phyloP scores from a whole-genome alignment of 1,140 invertebrate species.

The Sipha flava region DNA sequence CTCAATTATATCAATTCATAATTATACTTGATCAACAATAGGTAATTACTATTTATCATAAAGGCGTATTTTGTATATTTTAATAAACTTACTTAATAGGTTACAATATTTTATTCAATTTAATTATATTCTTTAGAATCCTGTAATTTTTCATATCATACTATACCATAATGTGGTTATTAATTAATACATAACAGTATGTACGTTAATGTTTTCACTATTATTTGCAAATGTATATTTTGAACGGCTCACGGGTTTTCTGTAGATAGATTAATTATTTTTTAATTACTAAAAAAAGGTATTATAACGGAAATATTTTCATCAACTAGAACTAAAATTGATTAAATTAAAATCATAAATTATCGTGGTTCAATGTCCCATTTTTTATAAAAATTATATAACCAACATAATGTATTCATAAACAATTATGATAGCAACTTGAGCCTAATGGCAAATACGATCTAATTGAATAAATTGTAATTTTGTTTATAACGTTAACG shows the following conservation, averaged over 20 bases:
- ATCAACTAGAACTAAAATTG: background rate
- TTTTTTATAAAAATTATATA: background rate
- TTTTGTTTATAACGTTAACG: background rate
- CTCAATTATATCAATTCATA: no score
- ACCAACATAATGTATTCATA: background rate
- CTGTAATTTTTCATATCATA: no score
- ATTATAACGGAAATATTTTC: background rate
- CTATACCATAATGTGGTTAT: no score
- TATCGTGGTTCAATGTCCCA: background rate
- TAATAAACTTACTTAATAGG: no score
- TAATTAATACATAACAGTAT: no score
- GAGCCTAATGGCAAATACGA: background rate
- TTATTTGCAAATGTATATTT: background rate
- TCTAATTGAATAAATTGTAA: background rate
- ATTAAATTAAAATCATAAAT: constrained; percentile 4
- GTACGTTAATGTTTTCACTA: background rate
- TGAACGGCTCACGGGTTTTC: background rate
- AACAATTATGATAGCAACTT: background rate
- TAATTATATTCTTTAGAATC: no score
- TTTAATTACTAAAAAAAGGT: background rate
- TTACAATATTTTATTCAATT: no score
- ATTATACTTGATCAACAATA: no score
- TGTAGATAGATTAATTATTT: background rate
- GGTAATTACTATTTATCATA: no score
- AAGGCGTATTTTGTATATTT: no score